These are phyloP conservation scores for Zaprionus lineosus DNA, from an alignment of 2,888 invertebrate species.

Conservation along the genomic window DNA sequence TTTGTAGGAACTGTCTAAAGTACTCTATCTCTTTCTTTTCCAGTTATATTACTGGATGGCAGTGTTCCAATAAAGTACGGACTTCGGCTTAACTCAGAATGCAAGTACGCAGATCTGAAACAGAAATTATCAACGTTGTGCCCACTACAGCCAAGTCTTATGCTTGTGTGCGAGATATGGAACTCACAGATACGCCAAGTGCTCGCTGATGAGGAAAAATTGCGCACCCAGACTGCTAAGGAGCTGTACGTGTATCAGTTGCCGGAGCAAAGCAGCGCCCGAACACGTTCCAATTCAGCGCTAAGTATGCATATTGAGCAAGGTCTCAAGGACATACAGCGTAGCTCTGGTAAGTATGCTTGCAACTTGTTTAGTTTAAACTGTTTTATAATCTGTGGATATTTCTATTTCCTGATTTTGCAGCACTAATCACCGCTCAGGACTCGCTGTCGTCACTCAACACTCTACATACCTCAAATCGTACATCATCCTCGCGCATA, in stretches of 20 bases:
- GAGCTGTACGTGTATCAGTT: constrained; percentile 89
- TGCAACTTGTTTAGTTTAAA: neutral
- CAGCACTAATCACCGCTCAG: constrained; percentile 67
- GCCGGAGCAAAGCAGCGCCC: constrained; percentile 82
- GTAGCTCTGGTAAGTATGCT: constrained; percentile 79
- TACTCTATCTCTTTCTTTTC: constrained; percentile 27
- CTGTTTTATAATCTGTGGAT: no score
- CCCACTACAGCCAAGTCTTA: constrained; percentile 85
- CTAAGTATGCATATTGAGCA: constrained; percentile 82
- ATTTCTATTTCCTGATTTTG: neutral
- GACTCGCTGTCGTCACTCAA: constrained; percentile 72
- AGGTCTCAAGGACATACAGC: constrained; percentile 82
- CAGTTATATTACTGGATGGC: constrained; percentile 91
- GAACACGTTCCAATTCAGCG: constrained; percentile 80
- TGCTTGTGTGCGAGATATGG: constrained; percentile 89
- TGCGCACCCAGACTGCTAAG: constrained; percentile 84
- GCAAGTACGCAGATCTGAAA: constrained; percentile 90
- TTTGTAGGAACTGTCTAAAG: neutral
- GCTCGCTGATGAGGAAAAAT: constrained; percentile 84
- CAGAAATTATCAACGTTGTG: constrained; percentile 87
- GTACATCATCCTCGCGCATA: constrained; percentile 47
- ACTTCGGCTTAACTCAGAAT: constrained; percentile 91
- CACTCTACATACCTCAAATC: constrained; percentile 65
- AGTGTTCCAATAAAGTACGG: constrained; percentile 93
- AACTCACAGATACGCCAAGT: constrained; percentile 87